Evolutionary conservation across 2,113 vertebrate genomes (phyloP).

Genomic region (Chaetura pelagica): DNA sequence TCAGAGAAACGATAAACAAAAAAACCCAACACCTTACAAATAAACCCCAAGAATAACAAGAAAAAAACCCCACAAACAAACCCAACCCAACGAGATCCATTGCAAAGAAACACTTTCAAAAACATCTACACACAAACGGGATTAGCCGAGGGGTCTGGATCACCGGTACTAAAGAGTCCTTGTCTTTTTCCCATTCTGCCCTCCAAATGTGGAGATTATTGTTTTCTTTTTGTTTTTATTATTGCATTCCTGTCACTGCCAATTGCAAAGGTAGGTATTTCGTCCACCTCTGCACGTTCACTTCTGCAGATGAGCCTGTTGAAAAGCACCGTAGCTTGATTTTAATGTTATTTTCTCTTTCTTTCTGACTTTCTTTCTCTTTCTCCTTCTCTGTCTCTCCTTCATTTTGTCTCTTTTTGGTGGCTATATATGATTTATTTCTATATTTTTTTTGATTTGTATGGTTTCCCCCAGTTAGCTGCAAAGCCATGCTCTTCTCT

Average conservation of each 20-base stretch:
- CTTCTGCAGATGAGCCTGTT: slow-evolving; percentile 98
- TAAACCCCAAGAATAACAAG: too few relatives aligned
- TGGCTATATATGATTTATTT: slow-evolving; percentile 71
- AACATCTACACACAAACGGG: slow-evolving; percentile 75
- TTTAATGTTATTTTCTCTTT: slow-evolving; percentile 87
- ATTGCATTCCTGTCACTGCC: slow-evolving; percentile 97
- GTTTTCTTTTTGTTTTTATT: slow-evolving; percentile 92
- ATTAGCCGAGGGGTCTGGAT: slow-evolving; percentile 86
- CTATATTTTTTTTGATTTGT: slow-evolving; percentile 51
- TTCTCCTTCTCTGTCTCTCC: slow-evolving; percentile 73
- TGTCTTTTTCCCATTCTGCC: slow-evolving; percentile 93
- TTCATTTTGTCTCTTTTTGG: slow-evolving; percentile 78
- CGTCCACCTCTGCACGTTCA: slow-evolving; percentile 94
- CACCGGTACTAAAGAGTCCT: slow-evolving; percentile 93
- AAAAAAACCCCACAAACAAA: too few relatives aligned
- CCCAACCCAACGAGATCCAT: not conserved
- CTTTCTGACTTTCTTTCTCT: slow-evolving; percentile 73
- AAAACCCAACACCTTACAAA: too few relatives aligned
- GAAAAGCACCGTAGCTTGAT: slow-evolving; percentile 97
- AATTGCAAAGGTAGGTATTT: slow-evolving; percentile 97
- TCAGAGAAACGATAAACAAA: too few relatives aligned
- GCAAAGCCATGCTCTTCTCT: slow-evolving; percentile 83
- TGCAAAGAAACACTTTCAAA: not conserved
- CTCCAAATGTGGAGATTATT: slow-evolving; percentile 95
- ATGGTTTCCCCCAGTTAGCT: slow-evolving; percentile 85